Conservation (phyloP, 2,797 vertebrate genomes). For the Epinephelus coioides region DNA sequence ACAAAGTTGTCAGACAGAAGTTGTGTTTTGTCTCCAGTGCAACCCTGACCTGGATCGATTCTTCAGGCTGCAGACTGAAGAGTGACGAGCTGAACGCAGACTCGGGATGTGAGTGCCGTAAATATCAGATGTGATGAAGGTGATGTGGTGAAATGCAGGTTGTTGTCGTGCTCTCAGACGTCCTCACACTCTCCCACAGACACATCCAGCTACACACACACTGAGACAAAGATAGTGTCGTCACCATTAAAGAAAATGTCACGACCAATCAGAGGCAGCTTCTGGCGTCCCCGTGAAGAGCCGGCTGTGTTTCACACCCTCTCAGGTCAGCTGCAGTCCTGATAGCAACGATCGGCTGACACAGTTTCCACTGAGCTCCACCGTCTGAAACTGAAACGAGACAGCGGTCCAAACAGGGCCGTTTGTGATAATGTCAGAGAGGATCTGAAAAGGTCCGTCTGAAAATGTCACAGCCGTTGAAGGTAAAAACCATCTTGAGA, state of each 20-base stretch:
- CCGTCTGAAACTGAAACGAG: too few species aligned
- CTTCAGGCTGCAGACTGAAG: too few species aligned
- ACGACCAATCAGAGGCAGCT: slow-evolving; percentile 39
- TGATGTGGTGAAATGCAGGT: too few species aligned
- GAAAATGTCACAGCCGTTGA: slow-evolving; percentile 50
- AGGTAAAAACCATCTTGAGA: slow-evolving; percentile 27
- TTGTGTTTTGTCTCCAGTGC: too few species aligned
- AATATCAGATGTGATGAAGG: too few species aligned
- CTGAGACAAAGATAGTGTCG: slow-evolving; percentile 51
- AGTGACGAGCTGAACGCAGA: too few species aligned
- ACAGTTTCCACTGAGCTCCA: too few species aligned
- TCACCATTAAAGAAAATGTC: slow-evolving; percentile 54
- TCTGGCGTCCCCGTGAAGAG: slow-evolving; percentile 11
- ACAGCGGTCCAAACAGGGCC: background rate
- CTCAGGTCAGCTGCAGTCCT: background rate
- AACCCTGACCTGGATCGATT: too few species aligned
- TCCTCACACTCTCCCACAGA: background rate
- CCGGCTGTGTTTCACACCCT: slow-evolving; percentile 5
- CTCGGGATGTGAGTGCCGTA: too few species aligned
- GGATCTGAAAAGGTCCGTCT: slow-evolving; percentile 17
- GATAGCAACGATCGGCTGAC: slow-evolving; percentile 20
- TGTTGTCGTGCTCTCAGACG: background rate
- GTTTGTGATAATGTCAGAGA: slow-evolving; percentile 8
- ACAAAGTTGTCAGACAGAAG: too few species aligned
- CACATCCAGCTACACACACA: slow-evolving; percentile 31